These are phyloP conservation scores for Sciaenops ocellatus DNA, from an alignment of 2,797 vertebrate genomes.

Conservation along the genomic window DNA sequence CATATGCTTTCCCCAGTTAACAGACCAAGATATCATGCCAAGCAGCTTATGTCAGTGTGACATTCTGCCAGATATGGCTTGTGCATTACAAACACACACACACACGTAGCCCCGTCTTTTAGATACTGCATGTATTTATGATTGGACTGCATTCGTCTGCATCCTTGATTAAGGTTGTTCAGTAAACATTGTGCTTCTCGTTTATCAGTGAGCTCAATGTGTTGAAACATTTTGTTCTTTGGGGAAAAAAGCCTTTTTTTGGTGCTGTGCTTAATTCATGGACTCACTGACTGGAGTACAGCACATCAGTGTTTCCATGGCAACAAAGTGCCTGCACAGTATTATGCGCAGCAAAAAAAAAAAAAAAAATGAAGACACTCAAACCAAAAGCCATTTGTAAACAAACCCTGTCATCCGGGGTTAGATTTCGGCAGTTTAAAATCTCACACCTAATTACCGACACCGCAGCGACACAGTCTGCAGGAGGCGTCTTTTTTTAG, in stretches of 20 bases:
- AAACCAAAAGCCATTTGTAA: constrained; percentile 62
- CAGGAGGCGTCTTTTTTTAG: constrained; percentile 16
- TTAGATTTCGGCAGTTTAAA: constrained; percentile 17
- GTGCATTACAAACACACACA: constrained; percentile 34
- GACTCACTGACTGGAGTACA: constrained; percentile 69
- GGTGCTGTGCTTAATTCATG: constrained; percentile 75
- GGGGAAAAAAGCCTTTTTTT: constrained; percentile 60
- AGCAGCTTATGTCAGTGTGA: constrained; percentile 69
- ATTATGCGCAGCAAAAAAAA: constrained; percentile 69
- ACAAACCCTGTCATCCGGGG: constrained; percentile 49
- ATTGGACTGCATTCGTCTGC: constrained; percentile 3
- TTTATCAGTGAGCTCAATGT: constrained; percentile 37
- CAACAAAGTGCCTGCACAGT: constrained; percentile 80
- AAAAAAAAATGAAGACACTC: constrained; percentile 49
- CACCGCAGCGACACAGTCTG: constrained; percentile 30
- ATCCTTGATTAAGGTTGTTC: constrained; percentile 16
- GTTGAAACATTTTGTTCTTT: constrained; percentile 48
- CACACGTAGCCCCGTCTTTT: constrained; percentile 9
- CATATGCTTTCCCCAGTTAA: constrained; percentile 58
- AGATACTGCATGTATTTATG: constrained; percentile 25
- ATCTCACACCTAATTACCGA: constrained; percentile 39
- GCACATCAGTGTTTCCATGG: constrained; percentile 84
- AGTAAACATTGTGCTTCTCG: constrained; percentile 29
- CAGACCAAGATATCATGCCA: constrained; percentile 57
- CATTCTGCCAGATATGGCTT: constrained; percentile 53